Conservation (phyloP, 35 echinoderm and acorn worm species). For the Amphiura filiformis region DNA sequence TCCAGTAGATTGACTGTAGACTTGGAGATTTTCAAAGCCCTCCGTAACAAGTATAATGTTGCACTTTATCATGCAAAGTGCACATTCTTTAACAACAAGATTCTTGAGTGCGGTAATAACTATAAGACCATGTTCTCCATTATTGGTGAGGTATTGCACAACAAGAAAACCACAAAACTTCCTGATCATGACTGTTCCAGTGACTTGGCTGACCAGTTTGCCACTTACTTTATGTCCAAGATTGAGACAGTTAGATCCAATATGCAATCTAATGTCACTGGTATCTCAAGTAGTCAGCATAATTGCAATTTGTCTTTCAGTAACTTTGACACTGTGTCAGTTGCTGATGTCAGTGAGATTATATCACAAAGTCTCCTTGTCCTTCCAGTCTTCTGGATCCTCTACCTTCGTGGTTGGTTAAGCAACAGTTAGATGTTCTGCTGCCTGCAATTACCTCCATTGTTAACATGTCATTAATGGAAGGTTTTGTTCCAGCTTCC, state of each 20-base stretch:
- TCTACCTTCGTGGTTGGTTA: constrained; percentile 9
- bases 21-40: not conserved
- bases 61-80: not conserved
- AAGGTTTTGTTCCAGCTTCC: not conserved
- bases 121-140: not conserved
- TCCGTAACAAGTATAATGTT: not conserved
- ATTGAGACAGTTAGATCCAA: not conserved
- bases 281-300: not conserved
- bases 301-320: not conserved
- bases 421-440: constrained; percentile 9
- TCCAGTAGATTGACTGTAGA: not conserved
- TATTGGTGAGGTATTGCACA: constrained; percentile 6
- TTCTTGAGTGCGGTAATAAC: no score
- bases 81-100: not conserved
- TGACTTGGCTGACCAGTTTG: not conserved
- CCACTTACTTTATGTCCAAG: not conserved
- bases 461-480: not conserved
- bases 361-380: not conserved
- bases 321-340: not conserved
- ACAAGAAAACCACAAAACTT: not conserved
- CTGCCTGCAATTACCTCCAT: not conserved
- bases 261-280: no score
- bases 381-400: not conserved
- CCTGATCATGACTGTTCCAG: not conserved
- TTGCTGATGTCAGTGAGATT: not conserved